Evolutionary conservation across 2,113 vertebrate genomes (phyloP), one percentile per base, ranked within the genome.

Genomic region (Nothocercus nigrocapillus): DNA sequence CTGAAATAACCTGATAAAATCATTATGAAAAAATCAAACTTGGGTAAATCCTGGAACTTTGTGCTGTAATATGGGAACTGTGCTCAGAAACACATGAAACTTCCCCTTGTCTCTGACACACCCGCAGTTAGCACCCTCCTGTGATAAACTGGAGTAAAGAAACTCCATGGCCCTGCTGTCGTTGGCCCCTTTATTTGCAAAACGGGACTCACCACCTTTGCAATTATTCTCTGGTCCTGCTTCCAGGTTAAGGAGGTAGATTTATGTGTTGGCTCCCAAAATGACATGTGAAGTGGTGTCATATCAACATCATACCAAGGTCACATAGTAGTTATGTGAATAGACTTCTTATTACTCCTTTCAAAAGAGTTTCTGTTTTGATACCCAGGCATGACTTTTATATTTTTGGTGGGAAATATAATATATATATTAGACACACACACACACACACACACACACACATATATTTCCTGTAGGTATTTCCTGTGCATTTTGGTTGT

Each of bases 1-100:
- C 54, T 72, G 36, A 69, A 76, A 85, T 82, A 62, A 68, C 13
- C 30, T 85, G 28, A 34, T 16, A 93, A 90, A 89, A 89, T 66
- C 0, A 18, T 66, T 89, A 30, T 18, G 8, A n/a, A 63, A 82
- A 91, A 22, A 34, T 54, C 34, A 42, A 20, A 44, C 3, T 25
- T 4, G 4, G 36, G 32, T 79, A 64, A 30, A 87, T 47, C 7
- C 27, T 25, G 66, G 7, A 34, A 40, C 24, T 5, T 49, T 34
- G 27, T 67, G 30, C 42, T 2, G 0, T 34, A 54, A 8, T 21
- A 20, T 22, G n/a, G n/a, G 20, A 34, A 32, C 18, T 74, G 47
- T 64, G 24, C 27, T 84, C 56, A 72, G 42, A 40, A 51, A 47
- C 45, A 34, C 47, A 34, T 67, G 51, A 59, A 91, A 64, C 18